These are phyloP conservation scores for Gobionotothen gibberifrons DNA, from an alignment of 2,797 vertebrate genomes.

Conservation along the genomic window DNA sequence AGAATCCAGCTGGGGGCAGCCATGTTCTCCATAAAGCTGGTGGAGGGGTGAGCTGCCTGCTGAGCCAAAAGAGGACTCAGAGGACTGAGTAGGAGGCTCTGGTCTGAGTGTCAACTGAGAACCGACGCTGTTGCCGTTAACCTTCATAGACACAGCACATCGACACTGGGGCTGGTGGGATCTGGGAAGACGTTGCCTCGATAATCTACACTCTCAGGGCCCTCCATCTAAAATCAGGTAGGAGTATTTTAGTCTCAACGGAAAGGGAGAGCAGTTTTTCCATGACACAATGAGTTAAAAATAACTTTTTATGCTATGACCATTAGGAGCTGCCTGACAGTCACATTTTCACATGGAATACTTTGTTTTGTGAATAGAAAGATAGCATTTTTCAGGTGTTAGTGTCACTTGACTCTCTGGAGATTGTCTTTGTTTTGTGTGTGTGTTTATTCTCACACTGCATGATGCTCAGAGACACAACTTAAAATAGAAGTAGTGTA, in stretches of 20 bases:
- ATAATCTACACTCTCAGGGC: conserved; percentile 57
- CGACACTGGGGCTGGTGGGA: conserved; percentile 44
- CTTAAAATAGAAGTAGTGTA: conserved; percentile 30
- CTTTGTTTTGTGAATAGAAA: background rate
- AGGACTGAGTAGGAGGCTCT: conserved; percentile 46
- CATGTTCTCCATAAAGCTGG: conserved; percentile 41
- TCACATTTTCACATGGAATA: conserved; percentile 1
- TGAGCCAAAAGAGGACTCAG: conserved; percentile 68
- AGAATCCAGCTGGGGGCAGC: conserved; percentile 76
- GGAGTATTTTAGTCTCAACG: conserved; percentile 54
- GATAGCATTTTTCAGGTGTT: background rate
- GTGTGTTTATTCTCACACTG: background rate
- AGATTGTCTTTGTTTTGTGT: background rate
- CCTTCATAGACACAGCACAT: conserved; percentile 64
- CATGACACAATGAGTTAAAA: conserved; percentile 77
- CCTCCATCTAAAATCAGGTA: conserved; percentile 68
- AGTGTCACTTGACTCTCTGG: background rate
- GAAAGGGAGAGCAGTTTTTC: conserved; percentile 57
- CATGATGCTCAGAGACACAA: conserved; percentile 33
- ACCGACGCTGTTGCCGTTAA: conserved; percentile 55
- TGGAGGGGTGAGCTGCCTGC: conserved; percentile 27
- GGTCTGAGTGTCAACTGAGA: conserved; percentile 62
- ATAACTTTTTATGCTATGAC: conserved; percentile 62
- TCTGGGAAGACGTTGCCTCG: conserved; percentile 57
- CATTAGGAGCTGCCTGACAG: conserved; percentile 12